A percentile compares a stretch with the other conserved stretches of the same genome.
Evolutionary conservation across 2,797 vertebrate genomes (phyloP).

Genomic region (Pseudochaenichthys georgianus): DNA sequence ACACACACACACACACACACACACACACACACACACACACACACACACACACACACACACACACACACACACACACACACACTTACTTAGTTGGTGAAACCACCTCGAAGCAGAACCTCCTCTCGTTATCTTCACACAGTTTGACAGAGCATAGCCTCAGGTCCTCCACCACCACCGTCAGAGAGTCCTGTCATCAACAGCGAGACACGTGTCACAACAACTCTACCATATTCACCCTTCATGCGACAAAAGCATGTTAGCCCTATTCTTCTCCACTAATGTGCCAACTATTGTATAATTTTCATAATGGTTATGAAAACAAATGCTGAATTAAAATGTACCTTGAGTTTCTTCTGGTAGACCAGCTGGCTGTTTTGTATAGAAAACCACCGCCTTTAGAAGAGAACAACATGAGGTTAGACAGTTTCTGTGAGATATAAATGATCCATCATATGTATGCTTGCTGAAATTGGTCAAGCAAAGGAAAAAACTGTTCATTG

Average conservation of each 20-base stretch:
- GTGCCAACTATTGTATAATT: not conserved
- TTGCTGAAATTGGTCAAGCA: not conserved
- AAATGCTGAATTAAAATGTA: slow-evolving; percentile 46
- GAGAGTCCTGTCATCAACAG: slow-evolving; percentile 85
- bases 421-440: not conserved
- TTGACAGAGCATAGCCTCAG: slow-evolving; percentile 96
- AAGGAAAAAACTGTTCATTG: not conserved
- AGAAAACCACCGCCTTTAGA: slow-evolving; percentile 94
- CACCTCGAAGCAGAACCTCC: slow-evolving; percentile 98
- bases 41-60: not conserved
- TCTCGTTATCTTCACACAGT: slow-evolving; percentile 95
- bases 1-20: slow-evolving; percentile 62
- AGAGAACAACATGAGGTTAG: slow-evolving; percentile 21
- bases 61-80: not conserved
- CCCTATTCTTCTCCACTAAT: not conserved
- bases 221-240: not conserved
- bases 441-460: slow-evolving; percentile 9
- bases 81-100: slow-evolving; percentile 97
- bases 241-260: not conserved
- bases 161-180: slow-evolving; percentile 97
- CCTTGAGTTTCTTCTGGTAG: slow-evolving; percentile 98
- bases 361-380: slow-evolving; percentile 98
- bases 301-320: too few relatives aligned
- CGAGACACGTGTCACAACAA: slow-evolving; percentile 25
- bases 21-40: slow-evolving; percentile 52